Base-by-base conservation (phyloP, 2,888 invertebrate species). In the Drosophila buzzatii region DNA sequence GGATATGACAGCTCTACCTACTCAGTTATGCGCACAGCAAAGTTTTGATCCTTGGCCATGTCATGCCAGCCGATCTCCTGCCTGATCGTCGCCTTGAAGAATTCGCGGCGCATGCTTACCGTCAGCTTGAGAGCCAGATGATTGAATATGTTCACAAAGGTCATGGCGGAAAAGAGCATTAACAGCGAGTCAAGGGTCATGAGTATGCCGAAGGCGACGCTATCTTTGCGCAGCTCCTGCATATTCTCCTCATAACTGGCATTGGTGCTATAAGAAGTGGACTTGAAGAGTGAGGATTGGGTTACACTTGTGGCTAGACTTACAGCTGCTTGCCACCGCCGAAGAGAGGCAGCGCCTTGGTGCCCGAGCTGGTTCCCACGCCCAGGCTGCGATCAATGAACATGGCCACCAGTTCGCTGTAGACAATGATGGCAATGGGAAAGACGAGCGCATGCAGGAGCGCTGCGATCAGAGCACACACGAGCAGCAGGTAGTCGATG, bases 31-130 rank as follows among this genome's bases (percentile, higher is more conserved):
- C 95, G 95, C 16, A 96, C 95, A 14, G 96, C 95, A 85, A 96
- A 96, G 85, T 96, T 96, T 90, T 95, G 95, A 37, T 95, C 94
- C 12, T 95, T 95, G 79, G 95, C 95, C 49, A 95, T 93, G 85
- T 96, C 96, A 87, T 96, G 96, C 96, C 96, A 96, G 20, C 95
- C 92, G 81, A 96, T 95, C 78, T 96, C 96, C 92, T 96, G 96
- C 18, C 95, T 93, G 1, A 96, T 93, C 0, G 96, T 95, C 0
- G 96, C 94, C 75, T 94, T 92, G 14, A 96, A 93, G 79, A 96
- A 96, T 81, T 93, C 93, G 31, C 93, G 92, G 55, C 96, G 94
- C 58, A 96, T 94, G 85, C 95, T 93, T 20, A 94, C 93, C 51
- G 86, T 93, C 92, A 95, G 94, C 82, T 94, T 94, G n/a, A 95